phyloP scores from a whole-genome alignment of 2,113 vertebrate species.

The Etheostoma cragini region DNA sequence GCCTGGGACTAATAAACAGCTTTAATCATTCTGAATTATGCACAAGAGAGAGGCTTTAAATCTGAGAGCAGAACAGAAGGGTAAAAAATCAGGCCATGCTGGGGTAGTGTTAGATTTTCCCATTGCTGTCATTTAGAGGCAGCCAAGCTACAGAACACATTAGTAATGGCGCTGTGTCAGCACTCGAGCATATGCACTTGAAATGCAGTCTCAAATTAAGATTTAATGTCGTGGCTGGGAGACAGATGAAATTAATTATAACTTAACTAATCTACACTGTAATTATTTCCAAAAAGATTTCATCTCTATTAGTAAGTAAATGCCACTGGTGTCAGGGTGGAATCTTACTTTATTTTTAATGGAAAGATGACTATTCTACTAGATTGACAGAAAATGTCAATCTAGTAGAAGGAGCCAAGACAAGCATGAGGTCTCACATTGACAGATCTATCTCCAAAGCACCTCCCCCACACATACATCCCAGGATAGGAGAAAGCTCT shows the following conservation, averaged over 20 bases:
- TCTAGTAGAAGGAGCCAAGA: not conserved
- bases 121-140: slow-evolving; percentile 51
- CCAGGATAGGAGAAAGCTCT: too few species aligned
- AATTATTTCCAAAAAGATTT: slow-evolving; percentile 4
- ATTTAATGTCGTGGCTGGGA: slow-evolving; percentile 49
- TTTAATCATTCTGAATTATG: slow-evolving; percentile 61
- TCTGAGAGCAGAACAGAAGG: slow-evolving; percentile 40
- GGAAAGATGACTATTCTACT: not conserved
- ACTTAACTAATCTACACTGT: not conserved
- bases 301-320: slow-evolving; percentile 13
- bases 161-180: slow-evolving; percentile 38
- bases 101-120: slow-evolving; percentile 38
- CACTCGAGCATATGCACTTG: slow-evolving; percentile 29
- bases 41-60: slow-evolving; percentile 57
- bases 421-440: not conserved
- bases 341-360: not conserved
- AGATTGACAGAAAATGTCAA: not conserved
- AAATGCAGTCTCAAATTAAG: slow-evolving; percentile 51
- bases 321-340: not conserved
- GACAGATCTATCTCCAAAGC: too few species aligned
- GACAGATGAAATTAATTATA: slow-evolving; percentile 33
- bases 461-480: too few species aligned
- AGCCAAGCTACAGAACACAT: slow-evolving; percentile 47
- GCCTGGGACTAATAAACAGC: slow-evolving; percentile 58
- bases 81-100: slow-evolving; percentile 25